Percentiles rank a stretch among this genome's conserved stretches.
Evolutionary conservation across 1,140 invertebrate genomes (phyloP).

Genomic region (Phocides pigmalion): DNA sequence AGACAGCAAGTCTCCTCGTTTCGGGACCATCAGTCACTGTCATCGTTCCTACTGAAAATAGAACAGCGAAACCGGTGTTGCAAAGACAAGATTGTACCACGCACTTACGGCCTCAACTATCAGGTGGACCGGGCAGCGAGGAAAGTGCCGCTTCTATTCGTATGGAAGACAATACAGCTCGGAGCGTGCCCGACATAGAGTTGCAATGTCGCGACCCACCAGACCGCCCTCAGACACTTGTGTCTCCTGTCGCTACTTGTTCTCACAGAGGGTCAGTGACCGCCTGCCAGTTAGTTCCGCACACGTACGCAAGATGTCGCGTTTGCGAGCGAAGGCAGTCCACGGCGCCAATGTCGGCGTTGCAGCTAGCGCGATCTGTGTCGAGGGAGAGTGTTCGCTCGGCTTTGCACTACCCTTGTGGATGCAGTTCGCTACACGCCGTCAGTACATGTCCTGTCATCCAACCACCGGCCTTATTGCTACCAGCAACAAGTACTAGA

Average conservation of each 20-base stretch:
- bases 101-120: slow-evolving; percentile 89
- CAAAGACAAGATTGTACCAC: slow-evolving; percentile 93
- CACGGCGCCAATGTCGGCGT: slow-evolving; percentile 89
- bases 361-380: slow-evolving; percentile 89
- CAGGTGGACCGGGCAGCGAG: slow-evolving; percentile 90
- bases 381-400: slow-evolving; percentile 89
- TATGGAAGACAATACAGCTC: slow-evolving; percentile 88
- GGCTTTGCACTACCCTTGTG: slow-evolving; percentile 85
- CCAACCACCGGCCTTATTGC: slow-evolving; percentile 87
- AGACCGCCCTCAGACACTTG: slow-evolving; percentile 82
- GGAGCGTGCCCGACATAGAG: slow-evolving; percentile 95
- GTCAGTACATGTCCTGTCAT: slow-evolving; percentile 86
- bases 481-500: slow-evolving; percentile 88
- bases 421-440: slow-evolving; percentile 79
- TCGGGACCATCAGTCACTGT: slow-evolving; percentile 79
- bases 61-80: slow-evolving; percentile 88
- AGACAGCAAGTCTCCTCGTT: slow-evolving; percentile 90
- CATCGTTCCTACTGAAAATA: slow-evolving; percentile 75
- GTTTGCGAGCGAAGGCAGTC: slow-evolving; percentile 90
- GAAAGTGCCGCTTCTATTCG: slow-evolving; percentile 87
- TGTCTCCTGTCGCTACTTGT: slow-evolving; percentile 82
- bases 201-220: slow-evolving; percentile 88
- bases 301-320: slow-evolving; percentile 85
- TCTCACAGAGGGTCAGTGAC: slow-evolving; percentile 84
- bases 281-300: slow-evolving; percentile 85